Base-by-base conservation (phyloP, 2,888 invertebrate species). In the Sinodicranocentrus sp. region DNA sequence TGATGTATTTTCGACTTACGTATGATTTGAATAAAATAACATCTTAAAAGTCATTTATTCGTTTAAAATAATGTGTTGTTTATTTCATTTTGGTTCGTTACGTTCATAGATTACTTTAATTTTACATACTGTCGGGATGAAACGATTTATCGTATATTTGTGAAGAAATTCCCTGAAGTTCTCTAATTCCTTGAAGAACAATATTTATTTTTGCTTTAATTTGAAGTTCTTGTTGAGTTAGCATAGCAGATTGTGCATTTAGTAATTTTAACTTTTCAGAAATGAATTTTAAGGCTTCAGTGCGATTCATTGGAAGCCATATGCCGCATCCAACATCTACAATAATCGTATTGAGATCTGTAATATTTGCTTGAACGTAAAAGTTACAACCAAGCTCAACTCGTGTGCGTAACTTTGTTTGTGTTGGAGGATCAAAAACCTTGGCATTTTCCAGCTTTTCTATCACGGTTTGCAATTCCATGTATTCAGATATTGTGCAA, bases 331-430 rank as follows among this genome's bases (percentile, higher is more conserved):
- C 97, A 83, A 97, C 91, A 89, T 95, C 93, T 25, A 97, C 92
- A 25, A 94, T 91, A 70, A 97, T 93, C 52, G 91, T 92, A 0
- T 94, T 93, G 0, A 94, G 91, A 89, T 95, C 94, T 70, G 92
- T 91, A 71, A 96, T 93, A 75, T 93, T 91, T 0, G 95, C 95
- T 90, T 96, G 94, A 90, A 95, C 94, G 89, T 95, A 97, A 88
- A 96, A 94, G 90, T 95, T 95, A 88, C 95, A 94, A n/a, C 97
- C 97, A 33, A 97, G 91, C 90, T 97, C 95, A 26, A 97, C 92
- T 91, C 94, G 92, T 0, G 94, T 94, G 89, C 94, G 94, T 68
- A 94, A 91, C 28, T 92, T 92, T 84, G 91, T 91, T 3, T 93
- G 92, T 0, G 79, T n/a, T 10, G 61, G 33, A 23, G 79, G 23